These are phyloP conservation scores for Dicranocentrus wangi DNA, from an alignment of 2,888 invertebrate genomes.

Conservation along the genomic window DNA sequence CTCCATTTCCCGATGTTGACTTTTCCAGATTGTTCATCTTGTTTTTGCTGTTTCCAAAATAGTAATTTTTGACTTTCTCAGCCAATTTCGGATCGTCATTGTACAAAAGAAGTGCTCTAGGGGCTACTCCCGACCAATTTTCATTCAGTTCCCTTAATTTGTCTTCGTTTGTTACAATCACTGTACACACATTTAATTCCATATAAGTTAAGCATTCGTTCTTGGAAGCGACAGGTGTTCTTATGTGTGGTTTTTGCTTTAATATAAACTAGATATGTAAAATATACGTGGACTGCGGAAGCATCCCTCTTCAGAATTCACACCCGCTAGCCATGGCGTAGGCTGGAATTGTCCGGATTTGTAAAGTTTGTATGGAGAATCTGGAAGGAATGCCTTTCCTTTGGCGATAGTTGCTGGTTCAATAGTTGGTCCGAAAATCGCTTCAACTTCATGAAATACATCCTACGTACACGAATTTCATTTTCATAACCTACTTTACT, in stretches of 20 bases:
- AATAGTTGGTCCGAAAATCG: constrained; percentile 62
- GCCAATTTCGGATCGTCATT: constrained; percentile 20
- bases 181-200: constrained; percentile 25
- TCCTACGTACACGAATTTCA: too few species aligned
- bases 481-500: too few species aligned
- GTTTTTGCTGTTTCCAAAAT: constrained; percentile 12
- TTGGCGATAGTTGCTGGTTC: constrained; percentile 31
- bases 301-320: constrained; percentile 60
- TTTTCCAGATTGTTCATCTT: background rate
- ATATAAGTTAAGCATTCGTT: too few species aligned
- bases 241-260: background rate
- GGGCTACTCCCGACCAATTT: constrained; percentile 47
- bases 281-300: constrained; percentile 40
- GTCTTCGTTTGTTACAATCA: constrained; percentile 42
- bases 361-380: constrained; percentile 57
- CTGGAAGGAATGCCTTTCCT: constrained; percentile 49
- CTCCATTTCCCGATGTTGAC: background rate
- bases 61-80: constrained; percentile 24
- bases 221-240: too few species aligned
- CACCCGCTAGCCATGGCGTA: constrained; percentile 62
- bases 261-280: background rate
- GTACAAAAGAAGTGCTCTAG: constrained; percentile 46
- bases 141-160: constrained; percentile 41
- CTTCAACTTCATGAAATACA: constrained; percentile 56
- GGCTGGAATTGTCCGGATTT: constrained; percentile 46